phyloP scores from a whole-genome alignment of 2,797 vertebrate species.

The Gallinago nigripennis region DNA sequence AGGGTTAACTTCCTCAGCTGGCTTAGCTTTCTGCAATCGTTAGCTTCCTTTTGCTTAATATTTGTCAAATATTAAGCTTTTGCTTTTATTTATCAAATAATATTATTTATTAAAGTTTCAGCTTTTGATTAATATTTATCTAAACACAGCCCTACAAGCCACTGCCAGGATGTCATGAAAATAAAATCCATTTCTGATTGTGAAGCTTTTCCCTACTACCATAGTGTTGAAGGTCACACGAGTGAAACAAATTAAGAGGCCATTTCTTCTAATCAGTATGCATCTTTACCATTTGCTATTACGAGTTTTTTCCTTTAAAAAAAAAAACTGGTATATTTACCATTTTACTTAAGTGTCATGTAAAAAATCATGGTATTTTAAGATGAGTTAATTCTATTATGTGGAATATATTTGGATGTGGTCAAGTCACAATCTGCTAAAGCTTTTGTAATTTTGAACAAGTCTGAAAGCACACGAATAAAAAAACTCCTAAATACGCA shows the following conservation, averaged over 20 bases:
- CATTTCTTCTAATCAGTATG: slow-evolving; percentile 28
- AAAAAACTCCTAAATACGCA: neutral
- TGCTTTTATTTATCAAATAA: neutral
- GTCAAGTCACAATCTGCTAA: neutral
- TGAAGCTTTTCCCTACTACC: slow-evolving; percentile 5
- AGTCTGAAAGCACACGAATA: neutral
- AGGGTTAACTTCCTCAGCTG: neutral
- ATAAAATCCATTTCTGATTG: neutral
- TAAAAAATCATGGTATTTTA: neutral
- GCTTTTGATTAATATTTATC: neutral
- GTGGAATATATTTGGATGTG: neutral
- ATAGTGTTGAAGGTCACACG: neutral
- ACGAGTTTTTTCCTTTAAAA: neutral
- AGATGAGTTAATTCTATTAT: neutral
- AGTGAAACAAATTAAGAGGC: slow-evolving; percentile 35
- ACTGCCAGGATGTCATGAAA: neutral
- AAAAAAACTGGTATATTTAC: neutral
- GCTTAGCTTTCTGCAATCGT: neutral
- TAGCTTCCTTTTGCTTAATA: neutral
- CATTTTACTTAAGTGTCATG: neutral
- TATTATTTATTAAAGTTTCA: neutral
- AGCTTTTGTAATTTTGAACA: neutral
- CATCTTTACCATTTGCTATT: neutral
- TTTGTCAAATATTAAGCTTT: neutral
- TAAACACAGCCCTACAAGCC: neutral